Evolutionary conservation across 2,888 invertebrate genomes (phyloP), one percentile per base, ranked within the genome.

Genomic region (Nipponacmea schrenckii): DNA sequence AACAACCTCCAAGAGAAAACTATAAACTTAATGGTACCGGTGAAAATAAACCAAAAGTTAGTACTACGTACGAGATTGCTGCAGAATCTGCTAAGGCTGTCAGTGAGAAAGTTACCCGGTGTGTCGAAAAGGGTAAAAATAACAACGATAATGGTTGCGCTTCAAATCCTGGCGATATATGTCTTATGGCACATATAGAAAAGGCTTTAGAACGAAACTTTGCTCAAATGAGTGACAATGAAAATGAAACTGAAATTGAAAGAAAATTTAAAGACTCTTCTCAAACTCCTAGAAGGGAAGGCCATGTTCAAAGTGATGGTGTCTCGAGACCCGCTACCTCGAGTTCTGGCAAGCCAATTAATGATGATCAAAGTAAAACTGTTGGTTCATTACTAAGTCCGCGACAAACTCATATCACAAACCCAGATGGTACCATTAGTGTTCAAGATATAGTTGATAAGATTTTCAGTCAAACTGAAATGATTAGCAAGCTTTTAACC

Each of bases 101-200:
- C 12, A 67, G 45, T 20, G 27, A 24, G 12, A 62, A 67, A 24
- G 63, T 20, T 0, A 20, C 26, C 0, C 20, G 56, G 8, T 56
- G 56, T 56, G 56, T 56, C 5, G 56, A 56, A 24, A 20, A 24
- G 2, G 20, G 24, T 56, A 12, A 20, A 24, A 56, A 56, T 56
- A 56, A 56, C 14, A 56, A 24, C 24, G 56, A 56, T 12, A 56
- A 56, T 56, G 20, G 10, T 56, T 12, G 2, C 8, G 24, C 20
- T 20, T 56, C 56, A 24, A 56, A 56, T 24, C 56, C 56, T 12
- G 56, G 56, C 1, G 39, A 39, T 39, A 56, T 56, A 24, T 81
- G 78, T 68, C 74, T 84, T 26, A 83, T 82, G 70, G 84, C 83
- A 64, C 83, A 84, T 63, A 82, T 83, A 24, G 83, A 83, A 73